Evolutionary conservation across 2,797 vertebrate genomes (phyloP), one percentile per base, ranked within the genome.

Genomic region (Scomberomorus guttatus): DNA sequence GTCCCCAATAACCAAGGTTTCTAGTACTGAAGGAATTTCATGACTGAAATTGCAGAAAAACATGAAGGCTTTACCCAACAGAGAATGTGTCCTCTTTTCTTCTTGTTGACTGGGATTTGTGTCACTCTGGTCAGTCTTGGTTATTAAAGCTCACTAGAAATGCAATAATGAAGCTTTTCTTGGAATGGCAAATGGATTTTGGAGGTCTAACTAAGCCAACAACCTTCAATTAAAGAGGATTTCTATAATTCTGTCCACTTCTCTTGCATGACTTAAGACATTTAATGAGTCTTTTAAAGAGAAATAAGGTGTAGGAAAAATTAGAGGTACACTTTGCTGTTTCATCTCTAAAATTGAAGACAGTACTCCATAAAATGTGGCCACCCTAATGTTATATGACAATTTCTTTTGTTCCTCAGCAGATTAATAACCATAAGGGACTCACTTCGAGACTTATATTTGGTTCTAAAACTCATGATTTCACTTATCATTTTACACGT

Each of bases 91-190:
- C 24, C 10, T 37, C 22, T 59, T 42, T 44, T 57, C 25, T 10
- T 62, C 29, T 48, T 24, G 13, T 59, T 60, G 46, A 58, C 60
- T 29, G 24, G 13, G n/a, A 58, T 72, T 66, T 39, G 32, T 58
- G 32, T 58, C 46, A 14, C 22, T 68, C 32, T 24, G 5, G 22
- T 27, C 55, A 46, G 11, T 42, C 4, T 24, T 62, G 32, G 27
- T 64, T 58, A 58, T 80, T 69, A 80, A 34, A 74, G 29, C 11
- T 50, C 20, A 37, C 5, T 62, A 11, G 29, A 42, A 62, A 32
- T 48, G 4, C 18, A 62, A 25, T 65, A 29, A 65, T 75, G 13
- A 70, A 65, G 37, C 48, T 37, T 65, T 75, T 70, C 54, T 44
- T 18, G 8, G n/a, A 44, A 25, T 6, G 34, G 51, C 34, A 18